These are phyloP conservation scores for Ceratotherium simum DNA, from an alignment of 2,113 vertebrate genomes.

Conservation along the genomic window DNA sequence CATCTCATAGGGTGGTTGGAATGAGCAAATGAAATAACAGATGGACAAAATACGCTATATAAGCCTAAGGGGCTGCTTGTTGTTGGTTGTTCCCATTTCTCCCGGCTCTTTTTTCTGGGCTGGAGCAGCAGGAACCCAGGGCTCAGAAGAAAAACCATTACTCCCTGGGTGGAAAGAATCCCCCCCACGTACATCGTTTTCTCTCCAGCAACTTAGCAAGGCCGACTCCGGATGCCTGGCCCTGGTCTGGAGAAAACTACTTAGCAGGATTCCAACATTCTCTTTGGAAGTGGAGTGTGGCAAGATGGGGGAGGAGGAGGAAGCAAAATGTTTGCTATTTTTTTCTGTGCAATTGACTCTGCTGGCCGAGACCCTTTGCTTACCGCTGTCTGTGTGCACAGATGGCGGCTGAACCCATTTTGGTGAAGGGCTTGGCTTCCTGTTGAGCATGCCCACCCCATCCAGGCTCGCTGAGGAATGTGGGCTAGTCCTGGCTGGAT, in stretches of 20 bases:
- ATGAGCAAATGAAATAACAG: not conserved
- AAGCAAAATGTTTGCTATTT: conserved; percentile 68
- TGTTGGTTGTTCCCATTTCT: conserved; percentile 23
- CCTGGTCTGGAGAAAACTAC: conserved; percentile 39
- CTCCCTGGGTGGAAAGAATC: conserved; percentile 13
- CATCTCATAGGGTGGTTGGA: not conserved
- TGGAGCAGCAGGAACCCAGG: conserved; percentile 26
- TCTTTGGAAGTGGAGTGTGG: conserved; percentile 9
- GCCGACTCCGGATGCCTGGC: not conserved
- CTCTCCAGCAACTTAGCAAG: conserved; percentile 33
- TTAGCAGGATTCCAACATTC: conserved; percentile 45
- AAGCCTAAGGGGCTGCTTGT: not conserved
- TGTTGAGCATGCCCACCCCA: conserved; percentile 54
- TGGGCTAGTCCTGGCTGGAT: conserved; percentile 65
- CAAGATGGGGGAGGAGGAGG: conserved; percentile 22
- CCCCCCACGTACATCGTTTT: not conserved
- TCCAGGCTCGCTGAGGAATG: conserved; percentile 70
- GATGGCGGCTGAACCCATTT: conserved; percentile 56
- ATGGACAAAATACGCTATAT: not conserved
- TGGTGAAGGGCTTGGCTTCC: conserved; percentile 66
- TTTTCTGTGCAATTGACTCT: conserved; percentile 65
- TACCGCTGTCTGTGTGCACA: conserved; percentile 50
- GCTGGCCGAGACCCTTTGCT: conserved; percentile 48
- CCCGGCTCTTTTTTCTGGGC: not conserved
- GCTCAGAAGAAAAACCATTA: conserved; percentile 43